Conservation (phyloP, 2,888 invertebrate genomes). For the Phalera bucephala region DNA sequence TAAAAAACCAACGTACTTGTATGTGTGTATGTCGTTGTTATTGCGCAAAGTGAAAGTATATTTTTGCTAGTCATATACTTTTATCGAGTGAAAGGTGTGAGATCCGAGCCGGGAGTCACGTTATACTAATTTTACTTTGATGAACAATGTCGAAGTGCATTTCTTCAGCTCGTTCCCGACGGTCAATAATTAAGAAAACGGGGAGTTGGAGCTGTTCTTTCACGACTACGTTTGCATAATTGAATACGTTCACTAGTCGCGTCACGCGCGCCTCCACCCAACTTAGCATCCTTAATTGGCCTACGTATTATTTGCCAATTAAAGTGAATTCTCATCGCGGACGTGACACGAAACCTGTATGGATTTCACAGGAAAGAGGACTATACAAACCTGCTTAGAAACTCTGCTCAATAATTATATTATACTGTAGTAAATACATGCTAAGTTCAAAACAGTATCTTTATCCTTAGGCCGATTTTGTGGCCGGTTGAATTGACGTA, state of each 20-base stretch:
- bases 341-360: conserved; percentile 79
- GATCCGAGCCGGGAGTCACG: conserved; percentile 28
- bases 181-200: conserved; percentile 51
- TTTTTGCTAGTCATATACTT: conserved; percentile 32
- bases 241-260: conserved; percentile 77
- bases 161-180: conserved; percentile 24
- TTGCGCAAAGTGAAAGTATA: conserved; percentile 37
- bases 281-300: conserved; percentile 83
- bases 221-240: conserved; percentile 77
- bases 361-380: conserved; percentile 52
- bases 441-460: conserved; percentile 22
- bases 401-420: conserved; percentile 50
- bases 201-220: conserved; percentile 61
- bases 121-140: conserved; percentile 12
- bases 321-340: conserved; percentile 81
- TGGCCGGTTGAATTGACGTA: conserved; percentile 34
- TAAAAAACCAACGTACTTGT: conserved; percentile 21
- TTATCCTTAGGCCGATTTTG: conserved; percentile 28
- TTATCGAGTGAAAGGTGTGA: conserved; percentile 57
- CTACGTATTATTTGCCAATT: conserved; percentile 84
- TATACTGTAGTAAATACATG: conserved; percentile 50
- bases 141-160: conserved; percentile 17
- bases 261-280: conserved; percentile 78
- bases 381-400: conserved; percentile 44
- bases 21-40: conserved; percentile 8